Evolutionary conservation across 2,113 vertebrate species (phyloP), one percentile per base, ranked within the genome.

Genomic region (Sialia sialis): DNA sequence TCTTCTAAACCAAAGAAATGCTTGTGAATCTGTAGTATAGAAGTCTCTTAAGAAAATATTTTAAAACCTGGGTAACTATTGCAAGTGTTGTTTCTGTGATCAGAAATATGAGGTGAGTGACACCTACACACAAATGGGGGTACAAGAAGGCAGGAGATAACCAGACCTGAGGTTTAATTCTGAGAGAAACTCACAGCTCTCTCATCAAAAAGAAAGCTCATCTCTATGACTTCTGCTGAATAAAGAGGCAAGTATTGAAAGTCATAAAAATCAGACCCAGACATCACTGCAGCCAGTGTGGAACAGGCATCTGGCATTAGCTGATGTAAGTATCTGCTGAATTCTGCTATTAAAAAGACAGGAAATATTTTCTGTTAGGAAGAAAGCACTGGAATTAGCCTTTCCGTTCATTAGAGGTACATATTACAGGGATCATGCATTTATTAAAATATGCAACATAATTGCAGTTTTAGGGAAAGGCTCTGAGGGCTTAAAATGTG

Each of bases 1-100:
- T 74, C 67, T 94, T 54, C 52, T 43, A 93, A 89, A 84, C 68
- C 62, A 68, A 91, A 91, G 84, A 80, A 97, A 95, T 17, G 6
- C 29, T 59, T 13, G 6, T 75, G 51, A 59, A 80, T 92, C 92
- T 79, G 60, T 27, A 87, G 83, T 70, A 59, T 16, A 89, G 73
- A 91, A 79, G 5, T 81, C 67, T 63, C 52, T n/a, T 73, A 78
- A 84, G 70, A 48, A 95, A 91, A 81, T 36, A 59, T 75, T 92
- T 82, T 64, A 66, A 87, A 90, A 34, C 25, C 30, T 39, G 54
- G 49, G 7, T 55, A 85, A 63, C 67, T 63, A 54, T 55, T 74
- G 26, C 55, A 76, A 77, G 36, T 13, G 8, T 27, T 52, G 26
- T 70, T 93, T 68, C 73, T 88, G 30, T 66, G 41, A 67, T 77